A percentile compares a stretch with the other conserved stretches of the same genome.
These are phyloP conservation scores for Daubentonia madagascariensis DNA, from an alignment of 2,113 vertebrate species.

Conservation along the genomic window DNA sequence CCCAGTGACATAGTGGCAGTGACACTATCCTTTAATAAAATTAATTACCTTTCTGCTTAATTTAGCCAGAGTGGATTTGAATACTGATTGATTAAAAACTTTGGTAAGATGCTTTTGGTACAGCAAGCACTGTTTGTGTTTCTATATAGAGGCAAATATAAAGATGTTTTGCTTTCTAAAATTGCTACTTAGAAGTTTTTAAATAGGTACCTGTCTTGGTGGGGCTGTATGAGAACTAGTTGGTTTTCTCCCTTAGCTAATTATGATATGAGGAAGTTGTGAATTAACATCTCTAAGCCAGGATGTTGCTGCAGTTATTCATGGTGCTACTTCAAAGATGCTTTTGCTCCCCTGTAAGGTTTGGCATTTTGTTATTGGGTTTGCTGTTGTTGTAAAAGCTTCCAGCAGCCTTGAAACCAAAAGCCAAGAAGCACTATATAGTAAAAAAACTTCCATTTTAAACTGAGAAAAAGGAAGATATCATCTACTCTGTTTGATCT, in stretches of 20 bases:
- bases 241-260: neutral
- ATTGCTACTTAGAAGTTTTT: neutral
- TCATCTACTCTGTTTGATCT: neutral
- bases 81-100: neutral
- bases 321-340: neutral
- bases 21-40: neutral
- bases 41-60: neutral
- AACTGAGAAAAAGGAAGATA: neutral
- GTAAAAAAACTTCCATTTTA: neutral
- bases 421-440: neutral
- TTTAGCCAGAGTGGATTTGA: conserved; percentile 3
- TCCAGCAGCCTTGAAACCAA: neutral
- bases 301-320: neutral
- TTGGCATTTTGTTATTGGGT: neutral
- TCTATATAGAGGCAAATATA: neutral
- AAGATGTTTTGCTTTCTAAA: conserved; percentile 13
- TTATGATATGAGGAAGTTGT: neutral
- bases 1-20: neutral
- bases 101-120: neutral
- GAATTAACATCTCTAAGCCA: neutral
- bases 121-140: neutral
- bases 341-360: neutral
- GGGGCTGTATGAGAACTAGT: neutral
- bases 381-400: neutral
- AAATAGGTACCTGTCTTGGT: neutral